phyloP scores from a whole-genome alignment of 2,888 invertebrate species.

The Meteorus colon region DNA sequence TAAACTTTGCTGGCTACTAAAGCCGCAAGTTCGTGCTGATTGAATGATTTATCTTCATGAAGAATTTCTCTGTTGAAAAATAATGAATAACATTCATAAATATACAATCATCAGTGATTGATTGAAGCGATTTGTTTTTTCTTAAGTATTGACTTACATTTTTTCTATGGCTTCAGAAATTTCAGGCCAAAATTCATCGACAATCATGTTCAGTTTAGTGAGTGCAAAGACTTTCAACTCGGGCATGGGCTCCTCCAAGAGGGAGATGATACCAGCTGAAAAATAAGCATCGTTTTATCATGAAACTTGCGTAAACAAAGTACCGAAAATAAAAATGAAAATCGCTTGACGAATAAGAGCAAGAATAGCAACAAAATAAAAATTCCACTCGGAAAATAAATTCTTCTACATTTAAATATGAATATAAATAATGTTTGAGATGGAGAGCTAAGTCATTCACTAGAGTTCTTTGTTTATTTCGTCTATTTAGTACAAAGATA shows the following conservation, averaged over 20 bases:
- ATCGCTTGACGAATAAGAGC: too few relatives aligned
- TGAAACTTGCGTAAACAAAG: too few relatives aligned
- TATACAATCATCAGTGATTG: constrained; percentile 7
- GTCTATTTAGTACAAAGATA: too few relatives aligned
- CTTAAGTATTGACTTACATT: constrained; percentile 77
- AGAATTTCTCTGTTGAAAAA: constrained; percentile 84
- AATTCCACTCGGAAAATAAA: too few relatives aligned
- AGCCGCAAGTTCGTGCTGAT: constrained; percentile 94
- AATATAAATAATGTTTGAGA: too few relatives aligned
- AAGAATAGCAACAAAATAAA: too few relatives aligned
- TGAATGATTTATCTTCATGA: constrained; percentile 92
- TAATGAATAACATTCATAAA: constrained; percentile 10
- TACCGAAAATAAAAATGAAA: too few relatives aligned
- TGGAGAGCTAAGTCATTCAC: too few relatives aligned
- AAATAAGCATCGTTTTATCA: constrained; percentile 35
- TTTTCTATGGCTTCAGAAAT: constrained; percentile 98
- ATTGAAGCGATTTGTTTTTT: constrained; percentile 1
- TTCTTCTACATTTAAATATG: too few relatives aligned
- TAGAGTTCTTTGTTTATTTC: too few relatives aligned
- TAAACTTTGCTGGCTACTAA: constrained; percentile 98
- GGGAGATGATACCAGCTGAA: constrained; percentile 93
- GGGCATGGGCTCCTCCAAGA: constrained; percentile 94
- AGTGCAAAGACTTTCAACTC: constrained; percentile 96
- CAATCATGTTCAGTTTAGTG: constrained; percentile 92
- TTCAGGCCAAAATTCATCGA: constrained; percentile 99